Base-by-base conservation (phyloP, 2,113 vertebrate species). In the Theristicus caerulescens region DNA sequence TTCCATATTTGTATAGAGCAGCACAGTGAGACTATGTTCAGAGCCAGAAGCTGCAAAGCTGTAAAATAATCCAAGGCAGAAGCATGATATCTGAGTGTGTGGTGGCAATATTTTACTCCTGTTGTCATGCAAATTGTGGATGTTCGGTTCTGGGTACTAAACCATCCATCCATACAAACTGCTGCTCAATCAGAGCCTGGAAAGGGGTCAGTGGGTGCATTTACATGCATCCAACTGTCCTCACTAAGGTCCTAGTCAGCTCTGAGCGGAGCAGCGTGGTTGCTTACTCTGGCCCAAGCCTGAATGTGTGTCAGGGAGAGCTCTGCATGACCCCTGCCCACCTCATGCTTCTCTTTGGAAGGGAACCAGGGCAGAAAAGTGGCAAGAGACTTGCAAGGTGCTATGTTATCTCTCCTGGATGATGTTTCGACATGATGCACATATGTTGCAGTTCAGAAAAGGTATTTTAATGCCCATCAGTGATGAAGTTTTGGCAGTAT, bases 261-360 rank as follows among this genome's bases (percentile, higher is more conserved):
- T 64, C 36, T 47, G 29, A 57, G 34, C 0, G 1, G 32, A 69
- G 27, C 31, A 59, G 19, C 0, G 1, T 29, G 52, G 8, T 55
- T 82, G 10, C 22, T 19, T 5, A 5, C 25, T 51, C 54, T 46
- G 42, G 17, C 16, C 13, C 36, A 57, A 44, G 17, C 25, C 54
- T 58, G 13, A 29, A 31, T 7, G 19, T 13, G 18, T 20, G 2
- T 49, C 49, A 69, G 14, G 29, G 29, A 70, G 49, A 64, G 10
- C 10, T 46, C 20, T 72, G 38, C 29, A 4, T 46, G 5, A 6
- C 7, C 25, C 4, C 6, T 29, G 34, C 16, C 11, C 59, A 38
- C 18, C 0, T 0, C 20, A 20, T 0, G 0, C 13, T 32, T 36
- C 66, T 25, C 42, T 66, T 40, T 34, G 25, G 40, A 67, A 81